phyloP scores from a whole-genome alignment of 1,140 invertebrate genomes.

The Procambarus virginalis region DNA sequence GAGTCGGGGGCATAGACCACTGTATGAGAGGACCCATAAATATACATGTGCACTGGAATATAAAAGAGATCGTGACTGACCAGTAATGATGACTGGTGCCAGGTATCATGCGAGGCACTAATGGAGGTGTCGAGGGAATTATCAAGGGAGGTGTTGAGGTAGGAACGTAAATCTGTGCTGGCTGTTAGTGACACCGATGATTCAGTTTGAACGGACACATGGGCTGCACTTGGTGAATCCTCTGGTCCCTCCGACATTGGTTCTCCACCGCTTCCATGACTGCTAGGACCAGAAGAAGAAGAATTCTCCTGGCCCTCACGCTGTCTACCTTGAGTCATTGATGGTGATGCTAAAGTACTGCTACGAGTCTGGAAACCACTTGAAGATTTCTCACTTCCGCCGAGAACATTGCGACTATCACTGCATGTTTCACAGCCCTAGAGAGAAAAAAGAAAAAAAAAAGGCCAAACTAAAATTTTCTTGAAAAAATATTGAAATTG shows the following conservation, averaged over 20 bases:
- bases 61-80: not conserved
- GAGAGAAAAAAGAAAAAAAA: not conserved
- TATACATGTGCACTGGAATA: too few relatives aligned
- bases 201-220: conserved; percentile 41
- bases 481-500: too few relatives aligned
- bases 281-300: conserved; percentile 1
- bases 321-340: not conserved
- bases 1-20: too few relatives aligned
- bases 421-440: not conserved
- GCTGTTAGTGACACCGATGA: conserved; percentile 21
- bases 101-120: conserved; percentile 30
- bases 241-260: not conserved
- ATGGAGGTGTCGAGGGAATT: conserved; percentile 34
- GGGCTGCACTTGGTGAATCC: conserved; percentile 38
- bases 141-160: conserved; percentile 41
- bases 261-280: conserved; percentile 21
- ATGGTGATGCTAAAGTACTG: not conserved
- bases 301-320: not conserved
- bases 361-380: not conserved
- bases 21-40: too few relatives aligned
- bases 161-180: conserved; percentile 32
- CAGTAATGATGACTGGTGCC: conserved; percentile 31
- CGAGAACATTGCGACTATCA: not conserved
- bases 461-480: too few relatives aligned
- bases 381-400: not conserved